Percentiles rank a stretch among this genome's conserved stretches.
Evolutionary conservation across 2,888 invertebrate species (phyloP).

Genomic region (Cryptus armator): DNA sequence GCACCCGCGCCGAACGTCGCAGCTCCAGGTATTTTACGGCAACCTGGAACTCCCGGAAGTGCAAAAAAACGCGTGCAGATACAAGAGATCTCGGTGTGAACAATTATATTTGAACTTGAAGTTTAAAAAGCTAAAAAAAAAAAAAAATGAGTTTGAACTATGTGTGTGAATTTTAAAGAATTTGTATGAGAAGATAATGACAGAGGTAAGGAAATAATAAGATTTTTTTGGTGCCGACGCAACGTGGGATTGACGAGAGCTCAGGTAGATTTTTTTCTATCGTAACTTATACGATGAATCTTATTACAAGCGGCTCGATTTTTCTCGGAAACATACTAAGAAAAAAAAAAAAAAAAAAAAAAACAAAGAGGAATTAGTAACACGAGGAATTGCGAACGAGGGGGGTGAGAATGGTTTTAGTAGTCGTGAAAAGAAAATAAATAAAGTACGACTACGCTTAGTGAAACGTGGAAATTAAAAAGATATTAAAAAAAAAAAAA

Average conservation of each 20-base stretch:
- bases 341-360: neutral
- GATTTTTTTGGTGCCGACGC: slow-evolving; percentile 58
- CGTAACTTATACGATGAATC: neutral
- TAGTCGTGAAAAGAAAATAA: slow-evolving; percentile 13
- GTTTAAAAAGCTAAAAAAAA: neutral
- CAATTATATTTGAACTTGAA: neutral
- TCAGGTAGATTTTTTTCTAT: slow-evolving; percentile 53
- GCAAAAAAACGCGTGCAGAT: slow-evolving; percentile 96
- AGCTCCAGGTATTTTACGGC: slow-evolving; percentile 88
- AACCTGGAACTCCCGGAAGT: slow-evolving; percentile 91
- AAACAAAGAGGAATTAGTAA: slow-evolving; percentile 68
- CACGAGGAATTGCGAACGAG: slow-evolving; percentile 69
- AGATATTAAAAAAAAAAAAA: neutral
- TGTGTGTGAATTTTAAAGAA: slow-evolving; percentile 19
- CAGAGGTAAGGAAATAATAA: neutral
- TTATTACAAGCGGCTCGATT: neutral
- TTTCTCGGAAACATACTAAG: neutral
- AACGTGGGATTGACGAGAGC: slow-evolving; percentile 70
- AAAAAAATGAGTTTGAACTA: neutral
- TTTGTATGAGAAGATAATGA: neutral
- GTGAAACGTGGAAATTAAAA: neutral
- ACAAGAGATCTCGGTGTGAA: slow-evolving; percentile 96
- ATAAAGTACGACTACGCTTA: neutral
- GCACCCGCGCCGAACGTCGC: slow-evolving; percentile 85
- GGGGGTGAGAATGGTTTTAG: slow-evolving; percentile 67